Percentiles rank a stretch among this genome's conserved stretches.
Evolutionary conservation across 2,888 invertebrate genomes (phyloP).

Genomic region (Macrostomum cliftonense): DNA sequence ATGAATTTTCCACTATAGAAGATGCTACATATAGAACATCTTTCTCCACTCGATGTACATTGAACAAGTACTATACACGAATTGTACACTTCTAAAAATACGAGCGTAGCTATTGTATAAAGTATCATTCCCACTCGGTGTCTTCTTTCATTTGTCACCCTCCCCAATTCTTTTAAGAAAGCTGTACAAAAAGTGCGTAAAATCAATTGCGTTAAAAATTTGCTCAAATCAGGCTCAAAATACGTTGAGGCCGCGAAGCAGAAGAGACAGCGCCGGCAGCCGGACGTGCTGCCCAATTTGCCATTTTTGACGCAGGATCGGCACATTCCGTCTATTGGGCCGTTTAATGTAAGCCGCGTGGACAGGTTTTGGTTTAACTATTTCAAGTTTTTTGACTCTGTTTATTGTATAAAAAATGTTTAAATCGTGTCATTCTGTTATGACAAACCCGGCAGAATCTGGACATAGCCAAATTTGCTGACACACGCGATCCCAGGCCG

Average conservation of each 20-base stretch:
- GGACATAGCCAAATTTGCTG: conserved; percentile 19
- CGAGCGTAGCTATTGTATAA: too few species aligned
- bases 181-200: too few species aligned
- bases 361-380: background rate
- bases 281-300: conserved; percentile 27
- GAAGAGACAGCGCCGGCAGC: conserved; percentile 31
- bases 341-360: conserved; percentile 34
- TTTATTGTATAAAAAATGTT: too few species aligned
- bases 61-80: too few species aligned
- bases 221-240: conserved; percentile 34
- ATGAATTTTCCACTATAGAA: too few species aligned
- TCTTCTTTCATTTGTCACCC: too few species aligned
- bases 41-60: too few species aligned
- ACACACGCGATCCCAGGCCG: conserved; percentile 19
- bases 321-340: conserved; percentile 28
- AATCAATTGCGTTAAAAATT: too few species aligned
- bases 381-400: background rate
- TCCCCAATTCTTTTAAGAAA: too few species aligned
- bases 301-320: conserved; percentile 20
- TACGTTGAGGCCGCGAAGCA: conserved; percentile 28
- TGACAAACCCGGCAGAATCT: conserved; percentile 18
- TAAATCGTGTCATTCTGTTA: background rate
- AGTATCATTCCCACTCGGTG: too few species aligned
- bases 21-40: too few species aligned
- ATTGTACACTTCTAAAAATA: too few species aligned